Evolutionary conservation across 2,888 invertebrate genomes (phyloP), one percentile per base, ranked within the genome.

Genomic region (Phyllotreta striolata): DNA sequence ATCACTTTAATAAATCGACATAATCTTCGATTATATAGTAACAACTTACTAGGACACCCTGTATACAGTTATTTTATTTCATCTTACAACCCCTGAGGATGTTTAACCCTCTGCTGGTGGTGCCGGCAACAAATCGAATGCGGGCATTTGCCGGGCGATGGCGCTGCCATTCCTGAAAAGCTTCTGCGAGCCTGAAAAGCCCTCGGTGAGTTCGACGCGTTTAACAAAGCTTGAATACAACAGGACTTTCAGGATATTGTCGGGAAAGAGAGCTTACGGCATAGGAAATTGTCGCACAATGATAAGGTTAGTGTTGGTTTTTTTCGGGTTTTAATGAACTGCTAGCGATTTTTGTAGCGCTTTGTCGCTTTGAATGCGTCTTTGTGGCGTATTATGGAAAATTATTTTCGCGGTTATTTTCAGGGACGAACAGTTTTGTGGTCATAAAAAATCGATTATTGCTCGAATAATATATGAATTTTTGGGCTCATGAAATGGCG

Each of bases 81-180:
- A 9, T 44, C 14, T 7, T 13, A 44, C 5, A 7, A 44, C 44
- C 10, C n/a, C 12, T 47, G 12, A 49, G 8, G 10, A n/a, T n/a
- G 10, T 35, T 35, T 10, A 55, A 68, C 68, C 69, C 63, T 71
- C 73, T 69, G 69, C 73, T 72, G 55, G 63, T 60, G 59, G 67
- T 56, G 55, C 44, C 44, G 51, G 55, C 37, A 63, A 66, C 68
- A 67, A 51, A 43, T 55, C 55, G 10, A 51, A 10, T 72, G 67
- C 64, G 57, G 64, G 66, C 59, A 60, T 59, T 59, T 49, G 41
- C 58, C 64, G 35, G 38, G 59, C 68, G 74, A 70, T 74, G 73
- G 67, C 72, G 69, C 69, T 40, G 66, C 57, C 47, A 49, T 66
- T 57, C 55, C 41, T 6, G 13, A 67, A 63, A 69, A 67, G 66